These are phyloP conservation scores for Cacoxenus indagator DNA, from an alignment of 2,888 invertebrate species.

Conservation along the genomic window DNA sequence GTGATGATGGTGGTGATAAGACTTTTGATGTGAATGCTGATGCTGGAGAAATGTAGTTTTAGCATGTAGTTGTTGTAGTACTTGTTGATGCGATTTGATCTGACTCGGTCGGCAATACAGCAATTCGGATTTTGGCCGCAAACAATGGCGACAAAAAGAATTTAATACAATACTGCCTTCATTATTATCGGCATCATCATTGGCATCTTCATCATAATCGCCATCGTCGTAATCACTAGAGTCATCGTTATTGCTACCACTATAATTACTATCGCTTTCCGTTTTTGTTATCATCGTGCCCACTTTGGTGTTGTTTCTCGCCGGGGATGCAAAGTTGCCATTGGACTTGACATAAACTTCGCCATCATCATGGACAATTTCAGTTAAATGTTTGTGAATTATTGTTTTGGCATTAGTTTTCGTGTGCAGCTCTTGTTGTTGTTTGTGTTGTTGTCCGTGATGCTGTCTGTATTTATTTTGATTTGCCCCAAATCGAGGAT, in stretches of 20 bases:
- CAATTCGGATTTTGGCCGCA: conserved; percentile 61
- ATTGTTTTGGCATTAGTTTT: background rate
- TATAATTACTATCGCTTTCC: too few species aligned
- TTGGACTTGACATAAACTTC: background rate
- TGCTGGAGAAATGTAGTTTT: conserved; percentile 28
- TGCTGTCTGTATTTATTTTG: conserved; percentile 41
- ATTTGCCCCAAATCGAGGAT: conserved; percentile 59
- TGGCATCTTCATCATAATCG: conserved; percentile 14
- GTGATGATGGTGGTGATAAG: conserved; percentile 14
- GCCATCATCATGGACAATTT: background rate
- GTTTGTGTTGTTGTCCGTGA: conserved; percentile 6
- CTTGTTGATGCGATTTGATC: conserved; percentile 30
- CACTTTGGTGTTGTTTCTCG: conserved; percentile 21
- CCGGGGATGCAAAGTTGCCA: background rate
- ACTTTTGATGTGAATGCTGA: background rate
- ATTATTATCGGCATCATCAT: background rate
- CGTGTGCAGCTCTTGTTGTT: conserved; percentile 22
- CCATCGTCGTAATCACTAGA: conserved; percentile 14
- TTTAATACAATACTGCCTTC: background rate
- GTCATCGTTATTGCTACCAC: background rate
- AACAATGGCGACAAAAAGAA: conserved; percentile 64
- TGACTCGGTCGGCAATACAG: conserved; percentile 47
- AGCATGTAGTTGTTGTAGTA: conserved; percentile 24
- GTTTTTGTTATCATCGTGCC: conserved; percentile 8
- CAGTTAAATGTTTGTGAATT: background rate